Evolutionary conservation across 2,113 vertebrate species (phyloP), one percentile per base, ranked within the genome.

Genomic region (Xerus inauris): DNA sequence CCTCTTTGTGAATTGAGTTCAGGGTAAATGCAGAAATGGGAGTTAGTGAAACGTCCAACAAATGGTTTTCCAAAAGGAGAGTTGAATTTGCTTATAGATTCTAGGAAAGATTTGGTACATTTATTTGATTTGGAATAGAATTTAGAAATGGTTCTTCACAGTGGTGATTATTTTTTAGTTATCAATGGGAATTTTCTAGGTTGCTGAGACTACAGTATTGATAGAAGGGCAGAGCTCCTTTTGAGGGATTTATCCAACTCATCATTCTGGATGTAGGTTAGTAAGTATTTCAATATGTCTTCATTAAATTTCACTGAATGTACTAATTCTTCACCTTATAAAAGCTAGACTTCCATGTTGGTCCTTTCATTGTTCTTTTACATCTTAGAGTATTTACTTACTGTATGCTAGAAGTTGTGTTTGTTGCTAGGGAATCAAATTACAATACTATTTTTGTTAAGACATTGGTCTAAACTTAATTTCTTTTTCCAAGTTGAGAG

Each of bases 1-100:
- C 54, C 77, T 96, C 85, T 73, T 93, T 30, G 45, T 90, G 83
- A 96, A 97, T 97, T 97, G 96, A 89, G n/a, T 62, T 79, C 57
- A 94, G 42, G 14, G 51, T 30, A 30, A 79, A 24, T 64, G 38
- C 19, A 73, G 75, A 86, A 72, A 73, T 71, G 40, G 24, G 81
- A 40, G 77, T 89, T 91, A 49, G 22, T 76, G 82, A 88, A 69
- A 65, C 26, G 12, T 40, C 40, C 32, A 69, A 2, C 16, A n/a
- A 82, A 93, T 35, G 38, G 30, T 76, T 91, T 93, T 94, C 69
- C 49, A 89, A 91, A 64, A 8, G 69, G 62, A 91, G 54, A 94
- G 69, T 93, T 76, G 12, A 94, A 88, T 95, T 96, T 81, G 30
- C 11, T 38, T 81, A 3, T 81, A 67, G 73, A 76, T 80, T 94